Evolutionary conservation across 2,113 vertebrate genomes (phyloP).

Genomic region (Stegostoma tigrinum): DNA sequence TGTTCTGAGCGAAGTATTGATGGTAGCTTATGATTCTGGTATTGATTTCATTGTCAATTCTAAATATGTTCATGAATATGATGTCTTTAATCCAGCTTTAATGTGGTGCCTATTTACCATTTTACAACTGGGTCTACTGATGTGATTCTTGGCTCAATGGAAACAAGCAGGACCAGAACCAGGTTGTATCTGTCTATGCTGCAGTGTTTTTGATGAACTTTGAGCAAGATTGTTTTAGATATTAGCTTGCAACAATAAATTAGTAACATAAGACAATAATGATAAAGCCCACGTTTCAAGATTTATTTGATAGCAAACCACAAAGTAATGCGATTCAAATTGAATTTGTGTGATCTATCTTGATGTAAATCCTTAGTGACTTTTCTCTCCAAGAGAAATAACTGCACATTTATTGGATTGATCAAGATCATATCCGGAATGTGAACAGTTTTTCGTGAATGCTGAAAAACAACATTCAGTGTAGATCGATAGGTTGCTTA

Average conservation of each 20-base stretch:
- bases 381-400: not conserved
- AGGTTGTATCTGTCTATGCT: not conserved
- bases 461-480: not conserved
- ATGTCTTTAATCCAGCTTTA: not conserved
- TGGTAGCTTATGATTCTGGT: not conserved
- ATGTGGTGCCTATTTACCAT: not conserved
- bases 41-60: not conserved
- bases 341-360: not conserved
- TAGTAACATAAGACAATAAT: not conserved
- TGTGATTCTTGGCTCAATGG: not conserved
- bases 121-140: not conserved
- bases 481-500: not conserved
- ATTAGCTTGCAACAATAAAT: not conserved
- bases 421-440: not conserved
- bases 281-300: not conserved
- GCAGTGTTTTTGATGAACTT: not conserved
- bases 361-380: not conserved
- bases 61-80: not conserved
- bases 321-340: not conserved
- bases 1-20: not conserved
- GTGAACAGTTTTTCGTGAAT: not conserved
- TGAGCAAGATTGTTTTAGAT: not conserved
- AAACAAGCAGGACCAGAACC: not conserved
- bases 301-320: not conserved
- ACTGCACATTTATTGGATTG: not conserved